These are phyloP conservation scores for Psephotus haematonotus DNA, from an alignment of 2,113 vertebrate species.

Conservation along the genomic window DNA sequence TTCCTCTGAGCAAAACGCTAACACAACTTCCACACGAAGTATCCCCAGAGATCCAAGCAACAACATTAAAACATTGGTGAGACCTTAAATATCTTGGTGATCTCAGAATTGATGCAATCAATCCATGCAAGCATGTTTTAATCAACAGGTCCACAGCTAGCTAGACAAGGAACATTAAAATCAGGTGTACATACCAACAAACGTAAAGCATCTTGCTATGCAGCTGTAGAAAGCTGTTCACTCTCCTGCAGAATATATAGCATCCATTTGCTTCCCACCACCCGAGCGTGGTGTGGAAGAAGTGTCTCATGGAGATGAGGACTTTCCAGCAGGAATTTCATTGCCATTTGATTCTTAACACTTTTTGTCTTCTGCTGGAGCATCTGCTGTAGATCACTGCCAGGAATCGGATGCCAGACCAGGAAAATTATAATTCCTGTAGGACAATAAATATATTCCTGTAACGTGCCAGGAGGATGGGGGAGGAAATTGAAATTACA, in stretches of 20 bases:
- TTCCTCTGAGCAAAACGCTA: not conserved
- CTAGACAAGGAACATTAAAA: not conserved
- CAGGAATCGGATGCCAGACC: not conserved
- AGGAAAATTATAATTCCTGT: conserved; percentile 28
- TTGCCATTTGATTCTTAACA: not conserved
- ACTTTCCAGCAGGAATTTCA: not conserved
- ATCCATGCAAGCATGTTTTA: rapidly evolving
- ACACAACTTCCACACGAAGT: not conserved
- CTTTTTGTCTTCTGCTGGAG: conserved; percentile 26
- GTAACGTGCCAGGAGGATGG: not conserved
- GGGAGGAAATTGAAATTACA: not conserved
- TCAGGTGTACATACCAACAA: rapidly evolving
- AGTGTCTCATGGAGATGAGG: not conserved
- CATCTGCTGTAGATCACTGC: conserved; percentile 37
- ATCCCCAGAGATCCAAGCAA: too few relatives aligned
- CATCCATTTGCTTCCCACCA: not conserved
- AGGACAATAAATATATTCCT: not conserved
- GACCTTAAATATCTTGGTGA: not conserved
- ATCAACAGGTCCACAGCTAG: not conserved
- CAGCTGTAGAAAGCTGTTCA: not conserved
- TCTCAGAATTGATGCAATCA: not conserved
- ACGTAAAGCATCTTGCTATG: rapidly evolving
- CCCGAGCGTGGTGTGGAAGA: not conserved
- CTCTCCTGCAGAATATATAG: not conserved
- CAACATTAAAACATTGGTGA: not conserved